Base-by-base conservation (phyloP, 2,888 invertebrate genomes). In the Volucella inanis region DNA sequence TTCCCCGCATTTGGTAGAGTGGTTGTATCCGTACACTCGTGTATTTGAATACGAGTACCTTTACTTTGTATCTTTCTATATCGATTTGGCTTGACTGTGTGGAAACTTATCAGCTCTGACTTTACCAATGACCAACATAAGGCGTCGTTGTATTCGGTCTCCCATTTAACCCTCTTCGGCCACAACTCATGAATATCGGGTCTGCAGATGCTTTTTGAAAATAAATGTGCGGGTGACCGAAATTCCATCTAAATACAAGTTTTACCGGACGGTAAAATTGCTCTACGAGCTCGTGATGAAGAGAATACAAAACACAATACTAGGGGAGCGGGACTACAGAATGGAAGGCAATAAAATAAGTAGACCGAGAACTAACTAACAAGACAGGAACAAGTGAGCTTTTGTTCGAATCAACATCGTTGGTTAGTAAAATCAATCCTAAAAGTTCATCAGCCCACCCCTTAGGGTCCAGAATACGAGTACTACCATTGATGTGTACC, bases 301-400 rank as follows among this genome's bases (percentile, higher is more conserved):
- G 74, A 47, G 14, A 15, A 38, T 47, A 41, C 49, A 59, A 59
- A n/a, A 75, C 77, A 65, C 57, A 49, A 61, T 45, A 47, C 14
- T 45, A 41, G 74, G 57, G 72, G 59, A 59, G 68, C 72, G 65
- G 59, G 74, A 68, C 61, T 22, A 61, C 76, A 61, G 76, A 85
- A 43, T 81, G 82, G 74, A 85, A 87, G 78, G 83, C 83, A 83
- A 83, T 78, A 87, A 88, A 87, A 87, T 87, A 88, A 88, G 87
- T 88, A 88, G 88, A 88, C 88, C 88, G 88, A 88, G 87, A 88
- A 88, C 87, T 87, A 88, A 88, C 88, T 88, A 88, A 88, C 88
- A 88, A 88, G 88, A 88, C 88, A 87, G 87, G 83, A 87, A 87
- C 87, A 87, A 87, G 87, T 87, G 87, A 86, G 86, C 80, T 77